phyloP scores from a whole-genome alignment of 1,140 invertebrate species.

The Drosophila cardini region DNA sequence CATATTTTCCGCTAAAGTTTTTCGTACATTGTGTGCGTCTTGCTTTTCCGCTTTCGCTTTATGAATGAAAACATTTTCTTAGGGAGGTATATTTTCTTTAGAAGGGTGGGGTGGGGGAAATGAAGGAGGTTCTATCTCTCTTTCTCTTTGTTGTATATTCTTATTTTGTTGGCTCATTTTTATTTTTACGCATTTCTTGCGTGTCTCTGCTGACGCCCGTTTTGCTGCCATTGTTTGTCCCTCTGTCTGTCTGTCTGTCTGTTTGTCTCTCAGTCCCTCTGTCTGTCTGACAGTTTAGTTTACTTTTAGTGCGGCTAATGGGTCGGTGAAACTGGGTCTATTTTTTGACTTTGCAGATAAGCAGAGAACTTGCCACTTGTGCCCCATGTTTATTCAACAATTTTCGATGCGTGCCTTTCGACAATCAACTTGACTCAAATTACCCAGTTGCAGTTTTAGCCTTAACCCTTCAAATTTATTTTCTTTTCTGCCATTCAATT shows the following conservation, averaged over 20 bases:
- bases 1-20: conserved; percentile 81
- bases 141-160: conserved; percentile 59
- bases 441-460: conserved; percentile 59
- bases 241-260: conserved; percentile 31
- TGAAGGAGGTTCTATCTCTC: conserved; percentile 45
- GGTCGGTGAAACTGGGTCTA: conserved; percentile 39
- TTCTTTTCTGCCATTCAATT: conserved; percentile 54
- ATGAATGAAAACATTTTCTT: conserved; percentile 71
- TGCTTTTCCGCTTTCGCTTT: conserved; percentile 47
- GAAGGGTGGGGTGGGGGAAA: background rate
- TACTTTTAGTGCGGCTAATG: conserved; percentile 60
- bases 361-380: conserved; percentile 58
- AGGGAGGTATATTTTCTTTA: background rate
- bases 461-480: conserved; percentile 61
- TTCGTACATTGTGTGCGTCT: conserved; percentile 38
- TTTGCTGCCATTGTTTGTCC: conserved; percentile 25
- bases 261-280: conserved; percentile 18
- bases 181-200: conserved; percentile 83
- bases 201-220: conserved; percentile 48
- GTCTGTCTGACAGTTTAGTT: conserved; percentile 54
- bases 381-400: conserved; percentile 62
- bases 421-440: conserved; percentile 68
- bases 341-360: conserved; percentile 66
- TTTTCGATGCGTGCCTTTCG: conserved; percentile 63
- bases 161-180: conserved; percentile 62